Evolutionary conservation across 2,797 vertebrate genomes (phyloP).

Genomic region (Macropus fuliginosus): DNA sequence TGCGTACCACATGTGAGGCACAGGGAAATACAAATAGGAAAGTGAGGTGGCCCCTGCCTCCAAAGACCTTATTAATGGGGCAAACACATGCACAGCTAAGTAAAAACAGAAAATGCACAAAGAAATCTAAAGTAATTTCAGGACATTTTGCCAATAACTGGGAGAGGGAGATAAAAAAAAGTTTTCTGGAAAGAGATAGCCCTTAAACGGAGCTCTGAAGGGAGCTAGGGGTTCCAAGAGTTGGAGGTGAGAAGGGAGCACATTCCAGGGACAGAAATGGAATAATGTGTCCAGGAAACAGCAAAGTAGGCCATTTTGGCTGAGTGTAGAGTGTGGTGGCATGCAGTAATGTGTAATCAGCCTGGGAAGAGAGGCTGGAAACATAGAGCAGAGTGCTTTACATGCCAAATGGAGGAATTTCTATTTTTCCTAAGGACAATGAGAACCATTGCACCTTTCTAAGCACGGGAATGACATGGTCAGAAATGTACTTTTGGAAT

Average conservation of each 20-base stretch:
- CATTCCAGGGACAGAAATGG: background rate
- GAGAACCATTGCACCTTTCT: background rate
- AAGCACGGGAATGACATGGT: background rate
- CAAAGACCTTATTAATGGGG: background rate
- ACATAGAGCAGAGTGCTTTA: background rate
- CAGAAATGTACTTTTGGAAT: background rate
- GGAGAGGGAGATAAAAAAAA: background rate
- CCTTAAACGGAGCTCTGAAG: background rate
- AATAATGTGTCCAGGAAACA: background rate
- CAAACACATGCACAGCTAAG: background rate
- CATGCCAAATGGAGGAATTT: background rate
- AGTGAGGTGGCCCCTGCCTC: background rate
- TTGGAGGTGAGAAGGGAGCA: background rate
- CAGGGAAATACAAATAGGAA: background rate
- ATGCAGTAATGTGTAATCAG: background rate
- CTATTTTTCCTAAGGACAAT: background rate
- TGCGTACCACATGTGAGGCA: background rate
- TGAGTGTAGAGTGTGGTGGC: background rate
- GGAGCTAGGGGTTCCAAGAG: background rate
- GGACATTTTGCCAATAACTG: background rate
- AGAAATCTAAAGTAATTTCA: background rate
- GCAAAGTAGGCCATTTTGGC: background rate
- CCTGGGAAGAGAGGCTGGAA: background rate
- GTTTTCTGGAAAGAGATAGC: background rate
- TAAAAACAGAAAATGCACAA: background rate